Evolutionary conservation across 2,888 invertebrate species (phyloP).

Genomic region (Sceliomorpha sp.): DNA sequence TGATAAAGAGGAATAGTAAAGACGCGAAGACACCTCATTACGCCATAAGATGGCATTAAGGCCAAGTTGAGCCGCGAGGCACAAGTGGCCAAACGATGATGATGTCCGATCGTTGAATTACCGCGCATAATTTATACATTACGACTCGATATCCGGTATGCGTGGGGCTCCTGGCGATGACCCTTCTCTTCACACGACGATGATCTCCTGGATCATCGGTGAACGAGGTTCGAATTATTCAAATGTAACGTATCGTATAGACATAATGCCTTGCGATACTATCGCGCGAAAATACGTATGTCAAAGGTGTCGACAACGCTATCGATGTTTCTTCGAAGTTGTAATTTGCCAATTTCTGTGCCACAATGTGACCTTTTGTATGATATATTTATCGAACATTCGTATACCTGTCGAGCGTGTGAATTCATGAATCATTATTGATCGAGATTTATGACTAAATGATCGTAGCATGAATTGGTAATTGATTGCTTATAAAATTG

Average conservation of each 20-base stretch:
- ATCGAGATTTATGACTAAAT: constrained; percentile 34
- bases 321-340: constrained; percentile 26
- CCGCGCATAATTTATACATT: constrained; percentile 67
- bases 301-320: constrained; percentile 42
- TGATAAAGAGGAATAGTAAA: constrained; percentile 68
- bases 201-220: constrained; percentile 35
- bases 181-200: constrained; percentile 36
- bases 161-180: constrained; percentile 57
- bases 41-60: constrained; percentile 64
- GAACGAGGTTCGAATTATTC: constrained; percentile 41
- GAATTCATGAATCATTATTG: constrained; percentile 49
- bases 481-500: constrained; percentile 46
- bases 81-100: constrained; percentile 55
- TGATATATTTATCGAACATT: constrained; percentile 43
- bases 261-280: constrained; percentile 7
- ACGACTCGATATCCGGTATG: constrained; percentile 67
- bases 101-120: constrained; percentile 68
- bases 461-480: constrained; percentile 47
- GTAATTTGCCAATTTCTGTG: constrained; percentile 29
- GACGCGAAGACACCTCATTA: constrained; percentile 73
- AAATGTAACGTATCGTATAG: neutral
- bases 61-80: constrained; percentile 43
- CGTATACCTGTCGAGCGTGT: constrained; percentile 26
- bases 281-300: constrained; percentile 38
- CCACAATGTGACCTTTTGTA: constrained; percentile 34